These are phyloP conservation scores for Mobula hypostoma DNA, from an alignment of 2,113 vertebrate genomes.

Conservation along the genomic window DNA sequence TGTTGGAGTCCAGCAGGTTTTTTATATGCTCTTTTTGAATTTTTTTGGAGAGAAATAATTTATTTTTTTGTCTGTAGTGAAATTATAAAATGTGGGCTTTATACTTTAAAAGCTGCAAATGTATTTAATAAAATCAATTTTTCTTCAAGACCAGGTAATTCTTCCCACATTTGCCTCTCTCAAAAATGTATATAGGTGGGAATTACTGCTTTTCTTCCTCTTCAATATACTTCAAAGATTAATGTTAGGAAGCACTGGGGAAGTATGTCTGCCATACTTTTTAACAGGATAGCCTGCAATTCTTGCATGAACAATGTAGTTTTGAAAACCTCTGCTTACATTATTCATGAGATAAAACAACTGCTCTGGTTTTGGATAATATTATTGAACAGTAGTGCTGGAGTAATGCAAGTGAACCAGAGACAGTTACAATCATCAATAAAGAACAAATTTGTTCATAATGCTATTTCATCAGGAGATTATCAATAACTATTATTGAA, in stretches of 20 bases:
- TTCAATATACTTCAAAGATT: neutral
- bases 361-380: constrained; percentile 2
- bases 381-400: neutral
- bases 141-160: too few relatives aligned
- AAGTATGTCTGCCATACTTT: neutral
- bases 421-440: neutral
- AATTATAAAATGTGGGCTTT: neutral
- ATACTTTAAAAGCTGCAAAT: neutral
- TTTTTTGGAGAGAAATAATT: neutral
- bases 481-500: neutral
- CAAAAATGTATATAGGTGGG: neutral
- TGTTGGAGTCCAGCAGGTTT: too few relatives aligned
- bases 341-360: neutral
- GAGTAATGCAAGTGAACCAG: neutral
- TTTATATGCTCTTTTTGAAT: neutral
- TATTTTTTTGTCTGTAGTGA: neutral
- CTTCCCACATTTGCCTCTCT: neutral
- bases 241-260: neutral
- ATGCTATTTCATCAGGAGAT: neutral
- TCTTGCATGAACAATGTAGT: neutral
- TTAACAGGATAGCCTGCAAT: neutral
- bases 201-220: neutral
- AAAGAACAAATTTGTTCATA: neutral
- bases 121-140: neutral
- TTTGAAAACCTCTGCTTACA: neutral